Evolutionary conservation across 35 echinoderm and acorn worm species (phyloP), one percentile per base, ranked within the genome.

Genomic region (Nesometra sesokonis): DNA sequence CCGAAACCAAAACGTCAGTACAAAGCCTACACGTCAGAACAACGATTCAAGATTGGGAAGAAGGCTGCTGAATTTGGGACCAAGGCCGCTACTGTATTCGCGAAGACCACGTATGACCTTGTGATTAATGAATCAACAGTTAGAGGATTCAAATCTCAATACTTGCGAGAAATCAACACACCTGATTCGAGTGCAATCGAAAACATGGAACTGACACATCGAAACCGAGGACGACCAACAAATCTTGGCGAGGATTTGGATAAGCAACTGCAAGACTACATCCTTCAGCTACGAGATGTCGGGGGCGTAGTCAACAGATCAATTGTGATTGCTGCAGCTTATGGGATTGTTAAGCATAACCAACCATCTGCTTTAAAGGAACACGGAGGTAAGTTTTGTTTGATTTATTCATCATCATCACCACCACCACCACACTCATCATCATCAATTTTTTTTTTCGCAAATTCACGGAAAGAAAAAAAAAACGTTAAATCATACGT

Each of bases 241-340:
- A n/a, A 82, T 4, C 87, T 89, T 82, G 87, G 87, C 11, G 76
- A 89, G 29, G 32, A 46, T 35, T n/a, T n/a, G n/a, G 87, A 89
- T 89, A 47, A 82, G n/a, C 79, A 89, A 57, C 29, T 83, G 1
- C 35, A 89, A 82, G 78, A 78, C 19, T 89, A 31, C 87, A 83
- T 89, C 13, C 5, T 39, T n/a, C 79, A 35, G 21, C 11, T 82
- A 8, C 87, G 80, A 36, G 15, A 82, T 21, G 57, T 33, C n/a
- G 77, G 86, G 4, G 77, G 86, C 7, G 23, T 37, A 11, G 30
- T 88, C n/a, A 80, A 77, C 5, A 21, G 17, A 7, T 36, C 29
- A 81, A 34, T 81, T 29, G 77, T 80, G 0, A 34, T 80, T 17
- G 77, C 86, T 29, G 77, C 57, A 33, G 76, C 86, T 2, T 81